Evolutionary conservation across 2,113 vertebrate species (phyloP), one percentile per base, ranked within the genome.

Genomic region (Odobenus rosmarus): DNA sequence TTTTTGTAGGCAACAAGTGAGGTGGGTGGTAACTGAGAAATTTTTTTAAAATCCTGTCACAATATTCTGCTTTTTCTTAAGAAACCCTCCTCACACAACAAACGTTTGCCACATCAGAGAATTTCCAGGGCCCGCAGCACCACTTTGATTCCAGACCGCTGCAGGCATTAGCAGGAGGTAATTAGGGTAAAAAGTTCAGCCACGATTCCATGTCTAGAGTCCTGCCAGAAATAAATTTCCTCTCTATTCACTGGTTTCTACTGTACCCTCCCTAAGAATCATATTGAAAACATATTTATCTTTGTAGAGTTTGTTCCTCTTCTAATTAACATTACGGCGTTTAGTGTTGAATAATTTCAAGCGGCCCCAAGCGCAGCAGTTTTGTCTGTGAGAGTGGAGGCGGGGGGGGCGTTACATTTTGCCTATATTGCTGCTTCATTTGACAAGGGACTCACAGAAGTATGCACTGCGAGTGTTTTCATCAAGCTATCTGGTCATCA

Each of bases 101-200:
- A 99, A 99, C 98, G 98, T 98, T 98, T 13, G 97, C 99, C 99
- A 99, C 99, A 99, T 99, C 99, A 99, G 99, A 99, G 99, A 97
- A 98, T 99, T 99, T 99, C 98, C 98, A 99, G 98, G 99, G 99
- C 99, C 99, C 98, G 98, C 98, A 99, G 99, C 99, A 98, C 98
- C 97, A 98, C 99, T 99, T 99, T 99, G 99, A 99, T 99, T 99
- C 99, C 98, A 99, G 99, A 99, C 99, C 98, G 99, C 99, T 99
- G 99, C 98, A 99, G 99, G 99, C 99, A 99, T 99, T 99, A 99
- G 99, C 96, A 98, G 99, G 99, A 99, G 99, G 99, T 99, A 99
- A 99, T 99, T 99, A 99, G 99, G 99, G 99, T 99, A 99, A 99
- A 99, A 99, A 99, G 99, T 99, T 99, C 99, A 99, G 99, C 99